Conservation (phyloP, 2,113 vertebrate genomes). For the Apeltes quadracus region DNA sequence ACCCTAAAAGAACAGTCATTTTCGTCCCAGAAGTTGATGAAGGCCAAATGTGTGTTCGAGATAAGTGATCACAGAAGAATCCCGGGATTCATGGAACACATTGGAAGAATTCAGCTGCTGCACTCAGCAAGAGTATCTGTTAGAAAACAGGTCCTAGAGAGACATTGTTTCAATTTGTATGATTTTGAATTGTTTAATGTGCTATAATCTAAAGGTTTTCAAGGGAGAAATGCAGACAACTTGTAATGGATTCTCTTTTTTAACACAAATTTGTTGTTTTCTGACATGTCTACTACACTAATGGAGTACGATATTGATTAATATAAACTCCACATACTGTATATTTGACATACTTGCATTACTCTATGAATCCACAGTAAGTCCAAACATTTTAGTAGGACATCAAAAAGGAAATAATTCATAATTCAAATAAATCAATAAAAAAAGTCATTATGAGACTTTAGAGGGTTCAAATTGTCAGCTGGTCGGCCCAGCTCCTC, state of each 20-base stretch:
- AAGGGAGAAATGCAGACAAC: not conserved
- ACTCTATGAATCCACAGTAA: not conserved
- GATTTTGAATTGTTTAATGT: not conserved
- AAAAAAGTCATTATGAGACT: not conserved
- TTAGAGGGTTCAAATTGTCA: slow-evolving; percentile 10
- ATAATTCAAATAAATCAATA: not conserved
- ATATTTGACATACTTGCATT: not conserved
- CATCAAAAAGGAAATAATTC: not conserved
- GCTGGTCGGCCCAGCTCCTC: slow-evolving; percentile 5
- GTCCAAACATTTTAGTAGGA: not conserved
- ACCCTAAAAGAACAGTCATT: not conserved
- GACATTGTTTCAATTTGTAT: not conserved
- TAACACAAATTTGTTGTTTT: not conserved
- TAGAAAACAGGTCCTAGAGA: not conserved
- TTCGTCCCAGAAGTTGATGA: not conserved
- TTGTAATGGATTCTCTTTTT: not conserved
- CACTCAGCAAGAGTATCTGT: too few species aligned
- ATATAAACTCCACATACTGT: not conserved
- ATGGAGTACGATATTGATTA: slow-evolving; percentile 6
- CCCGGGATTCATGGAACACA: too few species aligned
- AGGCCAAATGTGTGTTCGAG: not conserved
- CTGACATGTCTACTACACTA: not conserved
- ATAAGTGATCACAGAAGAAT: too few species aligned
- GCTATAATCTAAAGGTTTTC: not conserved
- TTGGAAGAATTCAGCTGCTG: too few species aligned